Conservation (phyloP, 1,140 invertebrate species). For the Achroia grisella region DNA sequence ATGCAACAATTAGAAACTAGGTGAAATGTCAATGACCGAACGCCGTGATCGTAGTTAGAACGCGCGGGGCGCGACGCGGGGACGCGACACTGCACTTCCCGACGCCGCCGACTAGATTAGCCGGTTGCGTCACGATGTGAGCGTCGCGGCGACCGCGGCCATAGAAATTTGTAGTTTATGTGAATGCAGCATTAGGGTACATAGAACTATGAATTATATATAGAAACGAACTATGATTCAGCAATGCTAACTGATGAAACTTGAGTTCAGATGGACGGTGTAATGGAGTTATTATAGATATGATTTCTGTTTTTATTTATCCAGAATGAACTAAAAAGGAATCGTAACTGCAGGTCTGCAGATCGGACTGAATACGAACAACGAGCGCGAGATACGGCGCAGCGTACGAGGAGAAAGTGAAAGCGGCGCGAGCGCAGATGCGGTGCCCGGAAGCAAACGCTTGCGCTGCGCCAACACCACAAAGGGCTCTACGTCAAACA, state of each 20-base stretch:
- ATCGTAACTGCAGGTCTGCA: constrained; percentile 25
- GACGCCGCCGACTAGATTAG: constrained; percentile 71
- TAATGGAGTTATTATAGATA: not conserved
- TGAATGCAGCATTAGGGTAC: too few relatives aligned
- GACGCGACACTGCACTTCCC: constrained; percentile 72
- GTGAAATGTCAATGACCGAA: constrained; percentile 71
- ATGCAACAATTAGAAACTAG: constrained; percentile 68
- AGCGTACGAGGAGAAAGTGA: constrained; percentile 62
- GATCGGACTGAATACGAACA: constrained; percentile 30
- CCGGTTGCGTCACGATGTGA: constrained; percentile 65
- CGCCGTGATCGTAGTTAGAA: constrained; percentile 55
- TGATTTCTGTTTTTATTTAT: too few relatives aligned
- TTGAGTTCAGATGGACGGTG: constrained; percentile 3
- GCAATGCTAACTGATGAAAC: constrained; percentile 6
- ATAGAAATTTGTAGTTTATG: constrained; percentile 30
- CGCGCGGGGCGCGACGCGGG: constrained; percentile 57
- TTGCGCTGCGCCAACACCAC: constrained; percentile 32
- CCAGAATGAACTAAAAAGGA: too few relatives aligned
- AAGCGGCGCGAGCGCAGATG: constrained; percentile 63
- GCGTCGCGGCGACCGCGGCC: constrained; percentile 32
- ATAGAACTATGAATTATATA: too few relatives aligned
- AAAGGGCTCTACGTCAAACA: constrained; percentile 41
- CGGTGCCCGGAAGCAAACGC: constrained; percentile 60
- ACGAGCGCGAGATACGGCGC: constrained; percentile 53
- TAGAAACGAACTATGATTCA: constrained; percentile 19